These are phyloP conservation scores for Saturnia japonica DNA, from an alignment of 2,888 invertebrate genomes.

Conservation along the genomic window DNA sequence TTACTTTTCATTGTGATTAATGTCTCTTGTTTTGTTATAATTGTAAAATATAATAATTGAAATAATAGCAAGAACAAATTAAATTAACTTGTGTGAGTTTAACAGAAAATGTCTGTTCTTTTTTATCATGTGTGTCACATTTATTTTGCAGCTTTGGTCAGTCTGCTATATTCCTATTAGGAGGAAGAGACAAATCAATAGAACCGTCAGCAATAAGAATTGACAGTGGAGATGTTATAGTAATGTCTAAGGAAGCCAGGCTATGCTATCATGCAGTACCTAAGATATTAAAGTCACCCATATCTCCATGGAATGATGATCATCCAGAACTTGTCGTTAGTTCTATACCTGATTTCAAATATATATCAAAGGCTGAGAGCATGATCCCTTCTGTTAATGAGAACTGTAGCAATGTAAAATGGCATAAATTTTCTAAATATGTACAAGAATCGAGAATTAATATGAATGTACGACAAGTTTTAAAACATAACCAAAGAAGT, in stretches of 20 bases:
- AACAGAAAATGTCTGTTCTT: background rate
- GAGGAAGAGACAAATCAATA: slow-evolving; percentile 87
- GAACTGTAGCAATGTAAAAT: slow-evolving; percentile 58
- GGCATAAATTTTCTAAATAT: slow-evolving; percentile 83
- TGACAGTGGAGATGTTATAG: slow-evolving; percentile 93
- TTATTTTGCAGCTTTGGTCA: slow-evolving; percentile 92
- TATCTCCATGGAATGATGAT: slow-evolving; percentile 73
- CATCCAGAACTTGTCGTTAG: slow-evolving; percentile 24
- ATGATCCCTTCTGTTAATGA: slow-evolving; percentile 42
- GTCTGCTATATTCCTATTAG: slow-evolving; percentile 95
- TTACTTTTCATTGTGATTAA: background rate
- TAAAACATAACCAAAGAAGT: slow-evolving; percentile 81
- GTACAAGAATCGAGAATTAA: slow-evolving; percentile 91
- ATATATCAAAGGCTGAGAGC: slow-evolving; percentile 43
- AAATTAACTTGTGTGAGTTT: background rate
- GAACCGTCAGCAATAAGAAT: slow-evolving; percentile 88
- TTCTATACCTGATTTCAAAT: slow-evolving; percentile 42
- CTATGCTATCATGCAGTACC: slow-evolving; percentile 97
- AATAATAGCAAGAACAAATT: background rate
- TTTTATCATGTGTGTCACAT: background rate
- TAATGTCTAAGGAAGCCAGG: slow-evolving; percentile 94
- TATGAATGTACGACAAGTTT: slow-evolving; percentile 96
- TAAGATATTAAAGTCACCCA: slow-evolving; percentile 84
- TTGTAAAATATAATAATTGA: background rate
- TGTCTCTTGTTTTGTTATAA: background rate